Conservation (phyloP, 2,888 invertebrate genomes). For the Oithona nana region DNA sequence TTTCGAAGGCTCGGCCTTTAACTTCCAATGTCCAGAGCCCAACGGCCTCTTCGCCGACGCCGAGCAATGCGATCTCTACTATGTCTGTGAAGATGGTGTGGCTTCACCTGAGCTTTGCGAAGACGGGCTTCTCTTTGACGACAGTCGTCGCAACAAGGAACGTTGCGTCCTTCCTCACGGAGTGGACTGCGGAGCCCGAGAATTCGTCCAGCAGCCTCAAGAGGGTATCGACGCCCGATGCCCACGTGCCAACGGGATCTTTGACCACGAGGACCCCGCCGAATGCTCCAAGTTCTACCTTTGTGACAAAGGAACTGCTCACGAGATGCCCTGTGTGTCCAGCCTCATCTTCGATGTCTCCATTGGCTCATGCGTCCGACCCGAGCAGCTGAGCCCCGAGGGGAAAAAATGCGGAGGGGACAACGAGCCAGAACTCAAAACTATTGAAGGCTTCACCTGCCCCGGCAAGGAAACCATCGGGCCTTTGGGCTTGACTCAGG, state of each 20-base stretch:
- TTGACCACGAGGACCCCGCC: conserved; percentile 54
- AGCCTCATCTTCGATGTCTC: conserved; percentile 6
- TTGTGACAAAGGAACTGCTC: conserved; percentile 18
- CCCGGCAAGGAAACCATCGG: conserved; percentile 13
- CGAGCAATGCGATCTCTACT: conserved; percentile 23
- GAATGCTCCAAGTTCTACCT: conserved; percentile 43
- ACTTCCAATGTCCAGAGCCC: conserved; percentile 19
- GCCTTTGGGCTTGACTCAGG: background rate
- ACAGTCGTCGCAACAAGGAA: conserved; percentile 1
- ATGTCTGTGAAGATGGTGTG: conserved; percentile 21
- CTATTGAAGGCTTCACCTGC: conserved; percentile 16
- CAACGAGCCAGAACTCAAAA: background rate
- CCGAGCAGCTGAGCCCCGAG: background rate
- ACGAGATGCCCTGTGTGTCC: conserved; percentile 10
- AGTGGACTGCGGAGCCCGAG: conserved; percentile 12
- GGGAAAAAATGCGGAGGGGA: conserved; percentile 7
- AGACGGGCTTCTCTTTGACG: conserved; percentile 22
- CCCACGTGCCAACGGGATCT: conserved; percentile 65
- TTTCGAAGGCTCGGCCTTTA: background rate
- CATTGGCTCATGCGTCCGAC: conserved; percentile 14
- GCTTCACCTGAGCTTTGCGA: conserved; percentile 20
- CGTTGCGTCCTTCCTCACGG: conserved; percentile 12
- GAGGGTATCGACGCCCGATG: conserved; percentile 31
- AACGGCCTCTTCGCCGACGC: conserved; percentile 22
- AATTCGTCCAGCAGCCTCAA: conserved; percentile 19